Base-by-base conservation (phyloP, 2,797 vertebrate species). In the Danionella dracula region DNA sequence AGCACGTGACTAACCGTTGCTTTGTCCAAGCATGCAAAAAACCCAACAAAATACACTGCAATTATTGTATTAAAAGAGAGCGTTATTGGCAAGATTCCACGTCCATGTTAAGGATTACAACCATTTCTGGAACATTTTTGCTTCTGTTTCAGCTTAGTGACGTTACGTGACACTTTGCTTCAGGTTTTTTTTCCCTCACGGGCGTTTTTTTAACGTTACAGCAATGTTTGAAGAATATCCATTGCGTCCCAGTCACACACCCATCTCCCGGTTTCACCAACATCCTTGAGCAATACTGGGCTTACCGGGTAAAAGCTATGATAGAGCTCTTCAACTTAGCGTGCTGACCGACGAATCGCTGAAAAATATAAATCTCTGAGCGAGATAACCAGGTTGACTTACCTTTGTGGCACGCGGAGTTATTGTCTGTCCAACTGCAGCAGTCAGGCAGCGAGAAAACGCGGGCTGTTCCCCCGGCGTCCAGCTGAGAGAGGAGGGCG, bases 351-450 rank as follows among this genome's bases (percentile, higher is more conserved):
- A 29, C 35, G 19, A n/a, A 34, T 55, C 31, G 12, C 5, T 50
- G 15, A 62, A 41, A 20, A 15, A 45, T 34, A 15, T 35, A 8
- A 4, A 13, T 13, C 17, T 44, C 13, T 57, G 12, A 27, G 19
- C 50, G 32, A 46, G 9, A 17, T 46, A 56, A 31, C 20, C 32
- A 16, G 45, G 6, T 58, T 67, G 31, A 55, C 72, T 78, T 74
- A 81, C 79, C 79, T 79, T 68, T 34, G 56, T 45, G 68, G 64
- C 68, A 67, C 71, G 64, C 77, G 64, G 76, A 72, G 72, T 78
- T 76, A 75, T 60, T 61, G 74, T 81, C 74, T 75, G 68, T 76
- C 66, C 68, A 72, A 71, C 78, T 75, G 77, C 79, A 77, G 78
- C 73, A 67, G 58, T 57, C 72, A 58, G 67, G 60, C 69, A 53